These are phyloP conservation scores for Serranus cabrilla DNA, from an alignment of 2,797 vertebrate genomes.

Conservation along the genomic window DNA sequence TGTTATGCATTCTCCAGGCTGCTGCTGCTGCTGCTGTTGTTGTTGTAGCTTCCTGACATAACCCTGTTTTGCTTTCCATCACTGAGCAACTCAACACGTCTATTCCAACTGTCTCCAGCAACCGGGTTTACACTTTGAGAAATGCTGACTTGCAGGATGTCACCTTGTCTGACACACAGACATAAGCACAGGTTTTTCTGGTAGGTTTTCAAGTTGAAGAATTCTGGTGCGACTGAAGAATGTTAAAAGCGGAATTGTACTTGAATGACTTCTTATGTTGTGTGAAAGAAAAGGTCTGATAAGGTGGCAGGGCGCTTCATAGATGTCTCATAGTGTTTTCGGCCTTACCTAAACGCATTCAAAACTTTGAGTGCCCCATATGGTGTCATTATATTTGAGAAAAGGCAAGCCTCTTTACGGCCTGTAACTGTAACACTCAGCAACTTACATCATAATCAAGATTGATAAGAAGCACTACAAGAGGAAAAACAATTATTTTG, in stretches of 20 bases:
- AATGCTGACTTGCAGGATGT: slow-evolving; percentile 13
- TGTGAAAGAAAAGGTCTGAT: neutral
- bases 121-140: neutral
- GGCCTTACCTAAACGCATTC: neutral
- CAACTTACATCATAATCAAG: too few species aligned
- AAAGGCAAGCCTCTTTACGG: too few species aligned
- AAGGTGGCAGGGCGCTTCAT: neutral
- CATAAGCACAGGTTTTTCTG: slow-evolving; percentile 24
- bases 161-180: neutral
- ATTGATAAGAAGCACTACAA: too few species aligned
- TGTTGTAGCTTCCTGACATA: neutral
- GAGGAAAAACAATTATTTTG: too few species aligned
- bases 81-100: neutral
- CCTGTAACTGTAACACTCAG: too few species aligned
- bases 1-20: slow-evolving; percentile 1
- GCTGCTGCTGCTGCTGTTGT: neutral
- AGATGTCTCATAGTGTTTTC: neutral
- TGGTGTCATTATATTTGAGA: too few species aligned
- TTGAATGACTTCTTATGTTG: neutral
- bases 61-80: slow-evolving; percentile 1
- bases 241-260: neutral
- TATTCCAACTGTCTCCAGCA: neutral
- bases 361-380: too few species aligned
- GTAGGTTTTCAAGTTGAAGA: slow-evolving; percentile 22
- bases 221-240: slow-evolving; percentile 18